Evolutionary conservation across 2,888 invertebrate species (phyloP).

Genomic region (Cryptocephalus primarius): DNA sequence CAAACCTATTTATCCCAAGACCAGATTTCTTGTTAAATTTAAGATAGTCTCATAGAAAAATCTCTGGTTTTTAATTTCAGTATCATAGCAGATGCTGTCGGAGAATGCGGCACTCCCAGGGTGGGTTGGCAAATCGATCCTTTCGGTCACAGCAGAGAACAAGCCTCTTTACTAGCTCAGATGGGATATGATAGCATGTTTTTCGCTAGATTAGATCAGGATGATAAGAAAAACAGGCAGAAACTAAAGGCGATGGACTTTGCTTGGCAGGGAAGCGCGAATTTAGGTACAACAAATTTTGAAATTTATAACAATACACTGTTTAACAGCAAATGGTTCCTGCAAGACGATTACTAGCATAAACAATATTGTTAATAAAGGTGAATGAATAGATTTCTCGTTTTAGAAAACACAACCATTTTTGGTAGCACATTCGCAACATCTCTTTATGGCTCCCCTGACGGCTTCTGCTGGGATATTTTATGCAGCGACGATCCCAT

Average conservation of each 20-base stretch:
- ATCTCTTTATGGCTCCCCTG: slow-evolving; percentile 41
- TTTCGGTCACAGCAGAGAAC: slow-evolving; percentile 68
- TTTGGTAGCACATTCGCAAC: slow-evolving; percentile 15
- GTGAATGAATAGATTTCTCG: background rate
- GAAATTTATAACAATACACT: no score
- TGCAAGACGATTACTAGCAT: no score
- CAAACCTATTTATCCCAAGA: background rate
- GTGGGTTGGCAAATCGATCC: slow-evolving; percentile 83
- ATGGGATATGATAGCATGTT: slow-evolving; percentile 65
- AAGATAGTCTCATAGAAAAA: background rate
- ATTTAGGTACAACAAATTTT: slow-evolving; percentile 36
- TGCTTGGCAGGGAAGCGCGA: slow-evolving; percentile 55
- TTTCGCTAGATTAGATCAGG: slow-evolving; percentile 57
- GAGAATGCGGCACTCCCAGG: slow-evolving; percentile 61
- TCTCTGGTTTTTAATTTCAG: background rate
- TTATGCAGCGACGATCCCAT: slow-evolving; percentile 40
- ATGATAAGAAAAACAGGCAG: slow-evolving; percentile 48
- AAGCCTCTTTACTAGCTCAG: slow-evolving; percentile 51
- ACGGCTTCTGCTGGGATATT: slow-evolving; percentile 50
- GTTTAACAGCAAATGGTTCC: no score
- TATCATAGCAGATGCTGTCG: slow-evolving; percentile 45
- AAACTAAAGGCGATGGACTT: slow-evolving; percentile 53
- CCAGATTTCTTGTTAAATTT: background rate
- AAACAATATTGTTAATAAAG: no score
- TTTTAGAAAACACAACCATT: slow-evolving; percentile 30